Percentiles rank a stretch among this genome's conserved stretches.
Conservation (phyloP, 2,888 invertebrate species). For the Sphaeridia pumilis region DNA sequence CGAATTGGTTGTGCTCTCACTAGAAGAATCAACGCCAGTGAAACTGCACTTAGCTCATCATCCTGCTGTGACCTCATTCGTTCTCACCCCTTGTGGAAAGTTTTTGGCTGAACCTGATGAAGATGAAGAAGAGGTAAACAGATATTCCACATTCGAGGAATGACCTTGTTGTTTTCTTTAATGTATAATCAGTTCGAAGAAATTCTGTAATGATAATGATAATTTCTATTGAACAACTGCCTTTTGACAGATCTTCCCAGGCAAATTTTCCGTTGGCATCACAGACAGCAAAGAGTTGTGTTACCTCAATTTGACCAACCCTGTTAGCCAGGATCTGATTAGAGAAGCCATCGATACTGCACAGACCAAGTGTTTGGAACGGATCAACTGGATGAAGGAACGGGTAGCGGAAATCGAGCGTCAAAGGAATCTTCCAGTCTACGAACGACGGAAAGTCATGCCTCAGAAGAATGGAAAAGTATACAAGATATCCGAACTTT, state of each 20-base stretch:
- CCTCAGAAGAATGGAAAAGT: constrained; percentile 3
- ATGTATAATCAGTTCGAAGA: no score
- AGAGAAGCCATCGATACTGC: constrained; percentile 25
- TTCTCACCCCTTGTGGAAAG: constrained; percentile 19
- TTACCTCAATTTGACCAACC: constrained; percentile 28
- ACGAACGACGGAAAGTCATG: neutral
- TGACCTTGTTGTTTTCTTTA: neutral
- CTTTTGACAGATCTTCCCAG: constrained; percentile 27
- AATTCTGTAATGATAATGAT: neutral
- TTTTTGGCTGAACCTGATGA: constrained; percentile 26
- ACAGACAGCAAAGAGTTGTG: constrained; percentile 33
- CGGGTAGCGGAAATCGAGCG: constrained; percentile 15
- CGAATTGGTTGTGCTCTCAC: constrained; percentile 21
- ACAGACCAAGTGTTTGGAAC: constrained; percentile 24
- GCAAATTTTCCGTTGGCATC: constrained; percentile 29
- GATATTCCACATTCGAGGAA: no score
- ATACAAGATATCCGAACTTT: constrained; percentile 1
- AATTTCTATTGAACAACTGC: neutral
- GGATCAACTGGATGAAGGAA: constrained; percentile 24
- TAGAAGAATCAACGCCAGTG: constrained; percentile 28
- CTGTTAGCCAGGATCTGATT: constrained; percentile 21
- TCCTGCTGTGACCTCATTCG: constrained; percentile 29
- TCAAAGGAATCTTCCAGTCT: constrained; percentile 11
- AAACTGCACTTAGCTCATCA: constrained; percentile 29
- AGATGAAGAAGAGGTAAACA: constrained; percentile 27